These are phyloP conservation scores for Neodiprion lecontei DNA, from an alignment of 1,140 invertebrate species.

Conservation along the genomic window DNA sequence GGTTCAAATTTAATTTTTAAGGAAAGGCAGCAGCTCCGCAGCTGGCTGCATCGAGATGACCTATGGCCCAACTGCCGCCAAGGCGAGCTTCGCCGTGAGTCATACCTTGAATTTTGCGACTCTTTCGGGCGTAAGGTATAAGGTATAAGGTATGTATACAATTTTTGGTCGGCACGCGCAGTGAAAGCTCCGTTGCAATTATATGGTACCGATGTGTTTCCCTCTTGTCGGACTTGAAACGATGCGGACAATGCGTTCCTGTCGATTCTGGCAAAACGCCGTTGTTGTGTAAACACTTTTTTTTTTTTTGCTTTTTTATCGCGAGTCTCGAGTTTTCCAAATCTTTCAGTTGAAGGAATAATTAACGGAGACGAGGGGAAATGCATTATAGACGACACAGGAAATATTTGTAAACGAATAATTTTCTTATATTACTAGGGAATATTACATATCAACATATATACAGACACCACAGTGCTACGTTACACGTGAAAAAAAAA, in stretches of 20 bases:
- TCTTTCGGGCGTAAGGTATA: background rate
- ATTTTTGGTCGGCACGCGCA: background rate
- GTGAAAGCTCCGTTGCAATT: background rate
- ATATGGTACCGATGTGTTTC: too few species aligned
- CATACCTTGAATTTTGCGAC: background rate
- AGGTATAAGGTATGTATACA: too few species aligned
- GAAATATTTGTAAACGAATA: conserved; percentile 12
- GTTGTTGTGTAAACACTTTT: too few species aligned
- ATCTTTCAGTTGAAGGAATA: background rate
- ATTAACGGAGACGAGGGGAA: background rate
- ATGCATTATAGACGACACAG: background rate
- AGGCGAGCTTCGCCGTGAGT: background rate
- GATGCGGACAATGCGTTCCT: background rate
- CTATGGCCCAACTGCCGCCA: background rate
- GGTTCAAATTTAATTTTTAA: conserved; percentile 41
- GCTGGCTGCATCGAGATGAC: background rate
- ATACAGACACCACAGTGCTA: conserved; percentile 55
- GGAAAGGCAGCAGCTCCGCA: background rate
- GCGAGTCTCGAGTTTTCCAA: background rate
- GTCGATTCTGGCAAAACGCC: background rate
- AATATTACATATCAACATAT: conserved; percentile 53
- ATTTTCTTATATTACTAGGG: conserved; percentile 26
- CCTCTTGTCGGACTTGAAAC: too few species aligned
- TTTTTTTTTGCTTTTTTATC: background rate
- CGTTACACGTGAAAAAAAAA: conserved; percentile 41